Evolutionary conservation across 2,888 invertebrate species (phyloP).

Genomic region (Gandaritis pyraliata): DNA sequence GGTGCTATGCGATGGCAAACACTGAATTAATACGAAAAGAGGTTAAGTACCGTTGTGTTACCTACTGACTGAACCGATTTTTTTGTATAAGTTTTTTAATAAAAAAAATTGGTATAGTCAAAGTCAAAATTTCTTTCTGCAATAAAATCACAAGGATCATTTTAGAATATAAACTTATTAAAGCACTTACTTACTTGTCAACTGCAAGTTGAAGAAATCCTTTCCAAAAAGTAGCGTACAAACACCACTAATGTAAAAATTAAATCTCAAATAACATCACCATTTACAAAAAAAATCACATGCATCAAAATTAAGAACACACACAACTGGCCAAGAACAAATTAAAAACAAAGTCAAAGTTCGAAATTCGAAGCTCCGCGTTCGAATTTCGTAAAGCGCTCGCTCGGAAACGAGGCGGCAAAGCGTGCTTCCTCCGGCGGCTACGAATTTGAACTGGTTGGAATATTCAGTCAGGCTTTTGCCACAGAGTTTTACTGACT

Average conservation of each 20-base stretch:
- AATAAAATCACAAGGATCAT: no score
- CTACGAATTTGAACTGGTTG: slow-evolving; percentile 24
- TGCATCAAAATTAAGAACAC: slow-evolving; percentile 16
- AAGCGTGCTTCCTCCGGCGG: slow-evolving; percentile 25
- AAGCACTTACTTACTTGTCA: slow-evolving; percentile 16
- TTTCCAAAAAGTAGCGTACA: neutral
- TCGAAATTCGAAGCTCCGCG: slow-evolving; percentile 22
- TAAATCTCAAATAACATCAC: slow-evolving; percentile 3
- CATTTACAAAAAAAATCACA: slow-evolving; percentile 18
- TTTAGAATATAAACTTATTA: neutral
- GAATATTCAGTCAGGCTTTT: slow-evolving; percentile 20
- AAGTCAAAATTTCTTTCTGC: no score
- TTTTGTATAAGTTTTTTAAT: no score
- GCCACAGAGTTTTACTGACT: neutral
- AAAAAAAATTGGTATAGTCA: no score
- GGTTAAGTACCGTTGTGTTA: no score
- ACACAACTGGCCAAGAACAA: slow-evolving; percentile 15
- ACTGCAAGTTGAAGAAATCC: slow-evolving; percentile 9
- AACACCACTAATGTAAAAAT: neutral
- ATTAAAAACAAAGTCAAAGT: slow-evolving; percentile 23
- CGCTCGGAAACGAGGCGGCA: slow-evolving; percentile 15
- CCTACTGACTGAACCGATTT: no score
- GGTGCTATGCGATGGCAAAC: no score
- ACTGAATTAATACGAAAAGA: no score
- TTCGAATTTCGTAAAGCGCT: slow-evolving; percentile 25